Evolutionary conservation across 2,888 invertebrate genomes (phyloP).

Genomic region (Autographa gamma): DNA sequence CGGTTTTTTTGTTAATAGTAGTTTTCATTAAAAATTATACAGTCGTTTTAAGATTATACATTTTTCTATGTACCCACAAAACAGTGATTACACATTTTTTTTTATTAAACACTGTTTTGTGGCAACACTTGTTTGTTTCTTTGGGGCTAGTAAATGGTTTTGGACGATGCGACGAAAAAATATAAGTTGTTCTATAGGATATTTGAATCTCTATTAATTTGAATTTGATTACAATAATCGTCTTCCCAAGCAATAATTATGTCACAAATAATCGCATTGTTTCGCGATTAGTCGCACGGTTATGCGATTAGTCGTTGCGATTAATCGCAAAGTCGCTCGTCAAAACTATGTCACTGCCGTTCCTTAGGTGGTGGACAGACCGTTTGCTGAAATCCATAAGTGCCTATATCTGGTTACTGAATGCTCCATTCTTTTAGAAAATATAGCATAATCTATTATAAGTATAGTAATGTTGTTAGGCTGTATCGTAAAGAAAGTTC

Average conservation of each 20-base stretch:
- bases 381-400: constrained; percentile 48
- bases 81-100: neutral
- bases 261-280: constrained; percentile 35
- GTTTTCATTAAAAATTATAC: neutral
- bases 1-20: neutral
- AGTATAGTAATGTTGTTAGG: constrained; percentile 38
- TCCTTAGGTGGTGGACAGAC: constrained; percentile 26
- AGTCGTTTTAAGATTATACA: neutral
- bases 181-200: neutral
- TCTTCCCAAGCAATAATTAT: constrained; percentile 13
- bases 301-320: constrained; percentile 7
- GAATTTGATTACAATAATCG: neutral
- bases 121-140: neutral
- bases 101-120: neutral
- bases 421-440: constrained; percentile 33
- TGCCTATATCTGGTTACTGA: constrained; percentile 48
- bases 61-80: neutral
- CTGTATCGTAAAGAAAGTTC: constrained; percentile 17
- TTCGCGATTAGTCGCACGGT: neutral
- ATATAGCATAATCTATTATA: constrained; percentile 51
- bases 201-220: constrained; percentile 4
- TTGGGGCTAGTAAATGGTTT: neutral
- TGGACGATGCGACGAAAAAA: neutral
- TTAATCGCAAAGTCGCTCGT: constrained; percentile 19
- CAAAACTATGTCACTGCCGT: constrained; percentile 3